A percentile compares a stretch with the other conserved stretches of the same genome.
These are phyloP conservation scores for Papilio xuthus DNA, from an alignment of 1,140 invertebrate genomes.

Conservation along the genomic window DNA sequence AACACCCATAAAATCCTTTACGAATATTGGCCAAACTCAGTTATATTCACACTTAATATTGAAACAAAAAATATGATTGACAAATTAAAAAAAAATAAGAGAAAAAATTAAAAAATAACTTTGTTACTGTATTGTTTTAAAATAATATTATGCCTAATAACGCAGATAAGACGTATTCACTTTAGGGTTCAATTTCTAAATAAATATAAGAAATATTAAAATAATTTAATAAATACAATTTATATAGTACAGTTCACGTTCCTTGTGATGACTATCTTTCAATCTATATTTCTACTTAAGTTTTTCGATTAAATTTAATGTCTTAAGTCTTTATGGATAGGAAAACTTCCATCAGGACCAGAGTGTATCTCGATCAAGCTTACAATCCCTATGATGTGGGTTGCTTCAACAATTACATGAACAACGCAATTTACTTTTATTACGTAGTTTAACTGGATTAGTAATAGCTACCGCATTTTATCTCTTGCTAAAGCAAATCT, in stretches of 20 bases:
- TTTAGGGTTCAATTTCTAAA: too few relatives aligned
- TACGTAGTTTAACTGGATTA: not conserved
- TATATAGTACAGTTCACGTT: not conserved
- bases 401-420: slow-evolving; percentile 1
- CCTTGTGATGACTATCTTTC: not conserved
- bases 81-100: too few relatives aligned
- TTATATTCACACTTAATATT: not conserved
- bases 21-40: not conserved
- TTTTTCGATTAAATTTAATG: not conserved
- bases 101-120: too few relatives aligned
- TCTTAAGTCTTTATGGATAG: not conserved
- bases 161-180: too few relatives aligned
- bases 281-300: not conserved
- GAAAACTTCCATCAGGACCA: not conserved
- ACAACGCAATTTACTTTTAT: slow-evolving; percentile 21
- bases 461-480: slow-evolving; percentile 13
- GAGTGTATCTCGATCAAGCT: not conserved
- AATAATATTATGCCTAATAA: too few relatives aligned
- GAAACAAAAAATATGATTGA: too few relatives aligned
- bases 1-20: not conserved
- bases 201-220: too few relatives aligned
- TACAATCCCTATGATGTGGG: not conserved
- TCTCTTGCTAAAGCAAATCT: slow-evolving; percentile 10
- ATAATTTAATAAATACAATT: not conserved
- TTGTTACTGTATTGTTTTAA: too few relatives aligned